Base-by-base conservation (phyloP, 2,888 invertebrate species). In the Achlya flavicornis region DNA sequence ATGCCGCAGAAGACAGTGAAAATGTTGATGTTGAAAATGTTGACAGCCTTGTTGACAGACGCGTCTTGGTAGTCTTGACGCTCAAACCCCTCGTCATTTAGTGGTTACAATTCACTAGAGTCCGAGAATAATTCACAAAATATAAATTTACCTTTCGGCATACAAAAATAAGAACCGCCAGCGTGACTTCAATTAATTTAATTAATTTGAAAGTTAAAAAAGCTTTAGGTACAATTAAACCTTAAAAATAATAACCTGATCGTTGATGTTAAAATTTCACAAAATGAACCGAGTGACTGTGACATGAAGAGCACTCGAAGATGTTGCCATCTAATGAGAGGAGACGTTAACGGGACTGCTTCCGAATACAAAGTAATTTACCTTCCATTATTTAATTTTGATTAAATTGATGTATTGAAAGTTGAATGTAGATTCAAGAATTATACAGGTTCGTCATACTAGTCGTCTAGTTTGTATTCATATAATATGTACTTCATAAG, bases 281-380 rank as follows among this genome's bases (percentile, higher is more conserved):
- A 38, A 61, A 63, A 63, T 2, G 5, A 43, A 12, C 26, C 43
- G 19, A 58, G 43, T 64, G 73, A 68, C 61, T 64, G 64, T 64
- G 67, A 68, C 59, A 63, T 58, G 57, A 66, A 68, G 63, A 66
- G 64, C 66, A 64, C 70, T 75, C 58, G 57, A 57, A 63, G 53
- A 65, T 41, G 62, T 73, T 64, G 64, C 62, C 60, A 65, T 70
- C 64, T 80, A 78, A 80, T 78, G 78, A 80, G n/a, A n/a, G n/a
- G n/a, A n/a, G 70, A 71, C 66, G 63, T 65, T 71, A 78, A 73
- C 72, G 78, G 41, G 12, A n/a, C 46, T 46, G 46, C 6, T 53
- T 53, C 19, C 10, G 53, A 53, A 16, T 48, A 48, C 12, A 43
- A 43, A 14, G 43, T 14, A 41, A 41, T 43, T 14, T 43, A 43